These are phyloP conservation scores for Nannospalax galili DNA, from an alignment of 2,113 vertebrate species.

Conservation along the genomic window DNA sequence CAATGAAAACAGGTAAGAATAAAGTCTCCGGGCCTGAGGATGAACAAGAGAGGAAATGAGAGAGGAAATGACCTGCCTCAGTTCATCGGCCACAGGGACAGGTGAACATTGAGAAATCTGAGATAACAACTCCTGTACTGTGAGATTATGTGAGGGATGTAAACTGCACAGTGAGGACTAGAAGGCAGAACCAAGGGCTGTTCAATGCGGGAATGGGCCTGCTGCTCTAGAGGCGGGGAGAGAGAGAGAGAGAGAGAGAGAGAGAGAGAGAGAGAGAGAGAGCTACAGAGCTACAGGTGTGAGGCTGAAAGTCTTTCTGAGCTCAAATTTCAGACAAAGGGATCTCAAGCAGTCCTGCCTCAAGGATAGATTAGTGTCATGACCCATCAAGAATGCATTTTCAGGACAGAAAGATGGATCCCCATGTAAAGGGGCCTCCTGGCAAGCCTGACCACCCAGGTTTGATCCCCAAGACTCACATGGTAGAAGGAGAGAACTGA, in stretches of 20 bases:
- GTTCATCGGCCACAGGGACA: not conserved
- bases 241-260: not conserved
- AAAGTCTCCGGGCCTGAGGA: not conserved
- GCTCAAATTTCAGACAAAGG: not conserved
- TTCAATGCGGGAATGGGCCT: not conserved
- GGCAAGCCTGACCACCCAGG: too few relatives aligned
- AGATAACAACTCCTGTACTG: not conserved
- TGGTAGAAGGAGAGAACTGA: too few relatives aligned
- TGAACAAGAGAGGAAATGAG: not conserved
- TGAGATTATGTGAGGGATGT: not conserved
- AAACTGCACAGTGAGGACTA: not conserved
- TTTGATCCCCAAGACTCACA: too few relatives aligned
- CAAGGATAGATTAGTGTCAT: not conserved
- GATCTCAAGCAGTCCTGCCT: not conserved
- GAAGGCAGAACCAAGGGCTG: not conserved
- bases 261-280: not conserved
- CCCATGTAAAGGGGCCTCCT: too few relatives aligned
- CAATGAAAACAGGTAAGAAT: not conserved
- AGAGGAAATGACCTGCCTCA: not conserved
- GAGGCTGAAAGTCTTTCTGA: not conserved
- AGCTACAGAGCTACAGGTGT: too few relatives aligned
- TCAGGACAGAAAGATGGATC: too few relatives aligned
- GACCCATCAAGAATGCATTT: not conserved
- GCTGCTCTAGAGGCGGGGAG: not conserved
- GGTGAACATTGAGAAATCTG: not conserved